These are phyloP conservation scores for Genyomyrus donnyi DNA, from an alignment of 2,113 vertebrate species.

Conservation along the genomic window DNA sequence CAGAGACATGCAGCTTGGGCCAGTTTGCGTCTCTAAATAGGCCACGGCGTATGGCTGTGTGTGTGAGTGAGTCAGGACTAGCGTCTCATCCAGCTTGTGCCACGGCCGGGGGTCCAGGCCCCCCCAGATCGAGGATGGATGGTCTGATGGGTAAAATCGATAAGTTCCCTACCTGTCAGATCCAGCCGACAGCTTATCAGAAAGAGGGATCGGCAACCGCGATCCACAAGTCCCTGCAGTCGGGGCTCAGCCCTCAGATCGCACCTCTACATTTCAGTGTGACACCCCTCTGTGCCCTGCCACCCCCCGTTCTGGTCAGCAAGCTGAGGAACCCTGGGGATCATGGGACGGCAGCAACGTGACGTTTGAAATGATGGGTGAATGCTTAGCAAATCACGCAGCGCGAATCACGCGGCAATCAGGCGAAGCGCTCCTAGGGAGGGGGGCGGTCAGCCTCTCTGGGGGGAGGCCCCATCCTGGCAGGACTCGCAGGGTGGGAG, in stretches of 20 bases:
- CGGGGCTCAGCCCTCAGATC: neutral
- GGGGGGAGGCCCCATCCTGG: slow-evolving; percentile 49
- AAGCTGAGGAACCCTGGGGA: slow-evolving; percentile 58
- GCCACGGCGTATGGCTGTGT: neutral
- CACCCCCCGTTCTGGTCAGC: slow-evolving; percentile 54
- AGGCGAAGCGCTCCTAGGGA: slow-evolving; percentile 31
- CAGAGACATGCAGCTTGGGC: neutral
- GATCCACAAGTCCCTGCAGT: neutral
- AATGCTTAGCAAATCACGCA: slow-evolving; percentile 32
- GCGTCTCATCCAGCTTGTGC: neutral
- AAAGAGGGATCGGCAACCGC: neutral
- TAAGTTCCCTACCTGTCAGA: neutral
- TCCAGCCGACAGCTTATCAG: neutral
- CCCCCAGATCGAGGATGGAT: neutral
- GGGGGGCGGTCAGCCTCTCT: slow-evolving; percentile 41
- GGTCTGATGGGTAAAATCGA: neutral
- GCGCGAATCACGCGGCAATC: slow-evolving; percentile 47
- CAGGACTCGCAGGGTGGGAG: slow-evolving; percentile 34
- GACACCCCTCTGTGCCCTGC: slow-evolving; percentile 34
- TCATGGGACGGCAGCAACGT: slow-evolving; percentile 56
- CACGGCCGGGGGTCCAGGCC: neutral
- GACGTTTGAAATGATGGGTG: slow-evolving; percentile 58
- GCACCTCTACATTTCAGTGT: no score
- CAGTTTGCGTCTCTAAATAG: neutral
- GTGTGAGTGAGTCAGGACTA: neutral